Conservation (phyloP, 2,888 invertebrate species). For the Allophyes oxyacanthae region DNA sequence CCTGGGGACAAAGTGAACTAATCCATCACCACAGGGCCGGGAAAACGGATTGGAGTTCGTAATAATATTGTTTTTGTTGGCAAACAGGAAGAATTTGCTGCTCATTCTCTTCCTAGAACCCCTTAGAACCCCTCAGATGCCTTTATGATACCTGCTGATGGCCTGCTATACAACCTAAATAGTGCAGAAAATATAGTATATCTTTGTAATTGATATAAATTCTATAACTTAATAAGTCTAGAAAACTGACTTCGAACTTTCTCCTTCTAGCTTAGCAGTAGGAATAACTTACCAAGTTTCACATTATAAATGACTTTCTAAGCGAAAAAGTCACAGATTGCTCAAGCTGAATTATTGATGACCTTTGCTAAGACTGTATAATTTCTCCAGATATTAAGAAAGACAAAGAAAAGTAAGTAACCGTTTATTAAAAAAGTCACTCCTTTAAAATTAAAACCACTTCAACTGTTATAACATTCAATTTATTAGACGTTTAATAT, state of each 20-base stretch:
- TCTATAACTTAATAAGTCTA: too few species aligned
- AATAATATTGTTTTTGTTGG: too few species aligned
- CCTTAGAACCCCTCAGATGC: too few species aligned
- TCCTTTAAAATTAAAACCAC: conserved; percentile 30
- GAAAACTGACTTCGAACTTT: conserved; percentile 4
- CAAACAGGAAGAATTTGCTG: too few species aligned
- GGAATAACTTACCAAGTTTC: conserved; percentile 34
- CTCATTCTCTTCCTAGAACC: too few species aligned
- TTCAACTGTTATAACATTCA: conserved; percentile 63
- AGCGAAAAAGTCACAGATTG: conserved; percentile 40
- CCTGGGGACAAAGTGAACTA: too few species aligned
- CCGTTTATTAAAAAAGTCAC: conserved; percentile 8
- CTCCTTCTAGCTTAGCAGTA: conserved; percentile 12
- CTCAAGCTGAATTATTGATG: conserved; percentile 45
- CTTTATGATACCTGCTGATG: too few species aligned
- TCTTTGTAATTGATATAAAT: conserved; percentile 9
- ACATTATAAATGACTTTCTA: conserved; percentile 38
- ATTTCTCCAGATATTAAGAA: conserved; percentile 32
- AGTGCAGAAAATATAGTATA: neutral
- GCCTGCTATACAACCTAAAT: too few species aligned
- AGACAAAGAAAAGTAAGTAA: conserved; percentile 9
- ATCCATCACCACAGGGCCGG: too few species aligned
- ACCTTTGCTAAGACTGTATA: conserved; percentile 26
- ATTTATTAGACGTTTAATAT: conserved; percentile 67
- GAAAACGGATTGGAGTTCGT: too few species aligned